phyloP scores from a whole-genome alignment of 1,140 invertebrate species.

The Mactra quadrangularis region DNA sequence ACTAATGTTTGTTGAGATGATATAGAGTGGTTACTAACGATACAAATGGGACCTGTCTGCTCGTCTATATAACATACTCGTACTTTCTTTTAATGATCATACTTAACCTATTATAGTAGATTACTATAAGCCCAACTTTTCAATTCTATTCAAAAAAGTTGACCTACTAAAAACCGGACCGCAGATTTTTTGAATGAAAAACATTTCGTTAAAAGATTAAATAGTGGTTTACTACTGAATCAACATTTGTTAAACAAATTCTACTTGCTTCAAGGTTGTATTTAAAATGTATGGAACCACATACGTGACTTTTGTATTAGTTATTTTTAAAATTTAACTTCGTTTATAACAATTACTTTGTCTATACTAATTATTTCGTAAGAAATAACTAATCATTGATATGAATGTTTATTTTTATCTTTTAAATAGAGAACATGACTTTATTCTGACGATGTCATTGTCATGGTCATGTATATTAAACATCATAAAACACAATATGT shows the following conservation, averaged over 20 bases:
- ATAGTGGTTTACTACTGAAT: constrained; percentile 17
- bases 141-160: constrained; percentile 6
- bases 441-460: too few relatives aligned
- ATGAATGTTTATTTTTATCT: not conserved
- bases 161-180: not conserved
- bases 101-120: too few relatives aligned
- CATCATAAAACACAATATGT: too few relatives aligned
- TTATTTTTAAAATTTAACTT: not conserved
- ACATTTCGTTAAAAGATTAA: not conserved
- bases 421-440: not conserved
- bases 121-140: too few relatives aligned
- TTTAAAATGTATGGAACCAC: constrained; percentile 1
- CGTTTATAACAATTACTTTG: not conserved
- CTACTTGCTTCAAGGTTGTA: not conserved
- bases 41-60: too few relatives aligned
- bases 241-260: not conserved
- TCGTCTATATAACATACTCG: too few relatives aligned
- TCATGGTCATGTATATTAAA: too few relatives aligned
- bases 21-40: too few relatives aligned
- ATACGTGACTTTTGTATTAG: too few relatives aligned
- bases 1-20: too few relatives aligned
- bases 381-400: not conserved
- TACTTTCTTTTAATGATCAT: too few relatives aligned
- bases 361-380: not conserved
- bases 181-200: constrained; percentile 14